Evolutionary conservation across 1,140 invertebrate species (phyloP).

Genomic region (Pectinophora gossypiella): DNA sequence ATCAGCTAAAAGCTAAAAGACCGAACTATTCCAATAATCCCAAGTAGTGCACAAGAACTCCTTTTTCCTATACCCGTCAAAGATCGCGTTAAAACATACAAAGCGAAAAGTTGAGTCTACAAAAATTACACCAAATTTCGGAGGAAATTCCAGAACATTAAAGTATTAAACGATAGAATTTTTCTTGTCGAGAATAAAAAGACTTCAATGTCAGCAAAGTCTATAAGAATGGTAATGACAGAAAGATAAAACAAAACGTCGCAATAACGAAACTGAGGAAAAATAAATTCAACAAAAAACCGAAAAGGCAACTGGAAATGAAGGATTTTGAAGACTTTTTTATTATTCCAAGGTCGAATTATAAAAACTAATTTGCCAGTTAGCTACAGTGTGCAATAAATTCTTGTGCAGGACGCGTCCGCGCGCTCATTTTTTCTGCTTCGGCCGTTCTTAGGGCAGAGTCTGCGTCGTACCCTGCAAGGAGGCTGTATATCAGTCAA

Average conservation of each 20-base stretch:
- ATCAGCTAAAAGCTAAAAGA: background rate
- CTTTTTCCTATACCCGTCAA: too few relatives aligned
- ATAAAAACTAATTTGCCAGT: slow-evolving; percentile 15
- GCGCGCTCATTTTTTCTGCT: slow-evolving; percentile 21
- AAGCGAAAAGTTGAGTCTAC: too few relatives aligned
- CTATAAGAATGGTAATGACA: background rate
- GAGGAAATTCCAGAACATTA: background rate
- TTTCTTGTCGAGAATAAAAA: background rate
- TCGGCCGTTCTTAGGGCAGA: slow-evolving; percentile 15
- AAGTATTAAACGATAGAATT: background rate
- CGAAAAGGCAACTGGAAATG: background rate
- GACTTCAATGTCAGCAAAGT: background rate
- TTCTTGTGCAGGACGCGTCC: slow-evolving; percentile 5
- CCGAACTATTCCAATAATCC: background rate
- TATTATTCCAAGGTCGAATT: background rate
- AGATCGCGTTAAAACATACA: too few relatives aligned
- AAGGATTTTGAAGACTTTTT: background rate
- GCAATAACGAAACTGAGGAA: background rate
- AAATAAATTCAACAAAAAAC: background rate
- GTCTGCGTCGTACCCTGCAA: slow-evolving; percentile 22
- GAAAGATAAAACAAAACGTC: background rate
- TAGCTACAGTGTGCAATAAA: slow-evolving; percentile 15
- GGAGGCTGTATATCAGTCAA: slow-evolving; percentile 57
- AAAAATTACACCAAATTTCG: background rate
- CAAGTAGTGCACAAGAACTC: background rate